These are phyloP conservation scores for Drosophila orosa DNA, from an alignment of 1,140 invertebrate species.

Conservation along the genomic window DNA sequence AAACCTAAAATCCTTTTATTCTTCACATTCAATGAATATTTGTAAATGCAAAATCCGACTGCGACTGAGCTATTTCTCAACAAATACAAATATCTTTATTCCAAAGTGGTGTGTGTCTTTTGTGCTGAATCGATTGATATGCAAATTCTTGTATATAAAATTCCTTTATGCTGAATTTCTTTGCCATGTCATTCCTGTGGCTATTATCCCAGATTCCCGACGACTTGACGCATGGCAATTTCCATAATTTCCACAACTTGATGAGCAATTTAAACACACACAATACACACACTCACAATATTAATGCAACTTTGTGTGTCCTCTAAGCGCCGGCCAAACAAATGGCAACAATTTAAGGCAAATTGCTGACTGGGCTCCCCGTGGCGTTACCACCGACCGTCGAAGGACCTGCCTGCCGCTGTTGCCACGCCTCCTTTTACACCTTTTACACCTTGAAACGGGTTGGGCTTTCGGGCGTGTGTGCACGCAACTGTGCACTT, in stretches of 20 bases:
- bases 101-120: conserved; percentile 1
- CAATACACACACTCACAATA: conserved; percentile 24
- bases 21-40: neutral
- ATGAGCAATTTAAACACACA: conserved; percentile 63
- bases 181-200: conserved; percentile 34
- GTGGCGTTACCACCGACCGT: conserved; percentile 52
- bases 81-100: conserved; percentile 14
- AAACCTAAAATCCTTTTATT: neutral
- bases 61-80: neutral
- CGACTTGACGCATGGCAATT: conserved; percentile 49
- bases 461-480: conserved; percentile 59
- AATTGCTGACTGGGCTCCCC: conserved; percentile 70
- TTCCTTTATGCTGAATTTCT: conserved; percentile 23
- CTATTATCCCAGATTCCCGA: conserved; percentile 44
- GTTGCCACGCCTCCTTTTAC: conserved; percentile 66
- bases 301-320: conserved; percentile 57
- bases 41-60: conserved; percentile 8
- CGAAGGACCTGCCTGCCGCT: conserved; percentile 2
- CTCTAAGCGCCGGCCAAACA: conserved; percentile 65
- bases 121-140: conserved; percentile 25
- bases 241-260: conserved; percentile 71
- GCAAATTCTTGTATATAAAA: conserved; percentile 17
- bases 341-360: conserved; percentile 80
- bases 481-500: conserved; percentile 75
- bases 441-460: conserved; percentile 57